Evolutionary conservation across 1,140 invertebrate genomes (phyloP).

Genomic region (Melipona quadrifasciata): DNA sequence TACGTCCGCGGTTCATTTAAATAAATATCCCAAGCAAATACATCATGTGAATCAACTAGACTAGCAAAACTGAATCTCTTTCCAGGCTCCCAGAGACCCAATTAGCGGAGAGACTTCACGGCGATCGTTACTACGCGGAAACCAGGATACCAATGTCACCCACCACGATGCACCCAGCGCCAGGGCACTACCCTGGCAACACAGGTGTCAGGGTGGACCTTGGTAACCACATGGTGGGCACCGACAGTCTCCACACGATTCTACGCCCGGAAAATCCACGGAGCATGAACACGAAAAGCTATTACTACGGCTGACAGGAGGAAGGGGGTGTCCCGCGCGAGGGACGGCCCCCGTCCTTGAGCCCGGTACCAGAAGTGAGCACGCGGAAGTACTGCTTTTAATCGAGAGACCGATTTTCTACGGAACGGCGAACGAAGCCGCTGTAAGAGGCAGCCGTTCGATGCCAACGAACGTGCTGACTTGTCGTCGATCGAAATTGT

Average conservation of each 20-base stretch:
- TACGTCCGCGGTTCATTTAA: no score
- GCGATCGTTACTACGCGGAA: conserved; percentile 76
- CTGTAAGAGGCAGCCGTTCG: conserved; percentile 40
- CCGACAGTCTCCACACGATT: conserved; percentile 79
- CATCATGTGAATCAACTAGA: background rate
- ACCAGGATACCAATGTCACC: conserved; percentile 76
- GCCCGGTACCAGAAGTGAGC: conserved; percentile 79
- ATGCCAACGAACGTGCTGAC: conserved; percentile 4
- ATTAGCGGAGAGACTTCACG: conserved; percentile 76
- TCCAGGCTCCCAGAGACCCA: conserved; percentile 77
- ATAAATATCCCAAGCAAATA: no score
- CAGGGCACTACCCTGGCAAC: conserved; percentile 40
- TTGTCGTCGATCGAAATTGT: conserved; percentile 26
- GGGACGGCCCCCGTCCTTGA: conserved; percentile 78
- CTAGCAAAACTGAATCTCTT: background rate
- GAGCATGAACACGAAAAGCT: conserved; percentile 83
- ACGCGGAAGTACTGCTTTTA: conserved; percentile 80
- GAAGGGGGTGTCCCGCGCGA: conserved; percentile 78
- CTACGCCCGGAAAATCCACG: conserved; percentile 79
- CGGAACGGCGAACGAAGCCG: conserved; percentile 20
- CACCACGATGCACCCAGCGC: conserved; percentile 50
- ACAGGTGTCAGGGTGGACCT: conserved; percentile 76
- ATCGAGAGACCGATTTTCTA: conserved; percentile 47
- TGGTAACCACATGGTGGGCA: conserved; percentile 81
- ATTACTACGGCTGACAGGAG: conserved; percentile 85